phyloP scores from a whole-genome alignment of 2,888 invertebrate genomes.

The Drosophila greeni region DNA sequence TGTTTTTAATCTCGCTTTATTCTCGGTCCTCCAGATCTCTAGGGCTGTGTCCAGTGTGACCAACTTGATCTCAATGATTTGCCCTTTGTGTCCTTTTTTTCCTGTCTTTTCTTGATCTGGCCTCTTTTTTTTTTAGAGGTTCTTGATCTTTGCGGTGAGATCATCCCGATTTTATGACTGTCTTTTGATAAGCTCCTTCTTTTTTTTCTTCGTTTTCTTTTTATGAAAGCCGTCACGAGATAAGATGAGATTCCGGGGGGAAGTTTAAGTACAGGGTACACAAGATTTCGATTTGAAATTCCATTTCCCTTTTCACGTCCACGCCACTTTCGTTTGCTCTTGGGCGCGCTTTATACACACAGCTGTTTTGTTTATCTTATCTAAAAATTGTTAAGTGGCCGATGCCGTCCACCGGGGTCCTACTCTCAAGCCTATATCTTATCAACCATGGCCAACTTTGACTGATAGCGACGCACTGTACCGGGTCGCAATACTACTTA shows the following conservation, averaged over 20 bases:
- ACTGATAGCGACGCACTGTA: slow-evolving; percentile 54
- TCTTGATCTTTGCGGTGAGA: slow-evolving; percentile 23
- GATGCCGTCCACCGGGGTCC: slow-evolving; percentile 24
- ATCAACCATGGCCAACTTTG: slow-evolving; percentile 61
- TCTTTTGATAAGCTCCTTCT: slow-evolving; percentile 22
- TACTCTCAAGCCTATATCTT: slow-evolving; percentile 51
- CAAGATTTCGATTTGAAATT: slow-evolving; percentile 12
- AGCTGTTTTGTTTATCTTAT: slow-evolving; percentile 69
- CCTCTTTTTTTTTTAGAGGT: slow-evolving; percentile 8
- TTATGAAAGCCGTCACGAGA: slow-evolving; percentile 10
- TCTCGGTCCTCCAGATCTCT: not conserved
- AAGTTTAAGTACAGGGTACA: slow-evolving; percentile 27
- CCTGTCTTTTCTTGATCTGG: not conserved
- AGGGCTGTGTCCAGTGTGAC: not conserved
- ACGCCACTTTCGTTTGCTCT: slow-evolving; percentile 59
- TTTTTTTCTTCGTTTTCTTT: not conserved
- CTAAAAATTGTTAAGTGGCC: slow-evolving; percentile 34
- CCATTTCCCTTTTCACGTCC: slow-evolving; percentile 17
- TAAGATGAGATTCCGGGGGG: slow-evolving; percentile 14
- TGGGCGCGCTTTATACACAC: slow-evolving; percentile 55
- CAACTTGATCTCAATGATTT: not conserved
- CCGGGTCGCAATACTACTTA: slow-evolving; percentile 27
- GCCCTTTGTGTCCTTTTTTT: not conserved
- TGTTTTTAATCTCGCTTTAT: no score
- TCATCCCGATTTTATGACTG: slow-evolving; percentile 18